Percentiles rank a stretch among this genome's conserved stretches.
These are phyloP conservation scores for Tonatia bakeri DNA, from an alignment of 2,113 vertebrate genomes.

Conservation along the genomic window DNA sequence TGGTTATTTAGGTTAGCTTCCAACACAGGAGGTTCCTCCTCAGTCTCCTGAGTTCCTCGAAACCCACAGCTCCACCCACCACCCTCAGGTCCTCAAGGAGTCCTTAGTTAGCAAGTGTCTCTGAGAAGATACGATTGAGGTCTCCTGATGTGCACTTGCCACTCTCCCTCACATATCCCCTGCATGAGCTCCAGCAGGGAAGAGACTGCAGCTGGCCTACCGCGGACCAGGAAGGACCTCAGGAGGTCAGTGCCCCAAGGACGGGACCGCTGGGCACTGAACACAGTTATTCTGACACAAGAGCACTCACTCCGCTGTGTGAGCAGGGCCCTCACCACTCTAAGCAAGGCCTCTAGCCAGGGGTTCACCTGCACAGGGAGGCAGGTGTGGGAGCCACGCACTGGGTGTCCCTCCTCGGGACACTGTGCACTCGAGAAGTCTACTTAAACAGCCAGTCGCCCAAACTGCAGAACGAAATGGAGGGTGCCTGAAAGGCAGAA, in stretches of 20 bases:
- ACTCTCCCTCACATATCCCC: neutral
- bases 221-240: neutral
- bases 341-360: neutral
- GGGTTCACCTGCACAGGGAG: accelerated
- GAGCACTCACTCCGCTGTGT: neutral
- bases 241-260: neutral
- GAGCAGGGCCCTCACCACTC: neutral
- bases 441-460: neutral
- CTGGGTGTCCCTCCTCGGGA: neutral
- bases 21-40: too few relatives aligned
- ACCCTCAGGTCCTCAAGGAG: neutral
- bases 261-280: neutral
- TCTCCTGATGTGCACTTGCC: accelerated
- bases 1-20: neutral
- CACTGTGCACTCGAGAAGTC: neutral
- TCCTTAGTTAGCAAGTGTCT: neutral
- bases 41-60: neutral
- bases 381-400: accelerated
- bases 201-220: neutral
- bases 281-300: neutral
- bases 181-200: neutral
- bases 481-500: neutral
- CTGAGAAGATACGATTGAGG: neutral
- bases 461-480: neutral
- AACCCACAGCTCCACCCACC: neutral